phyloP scores from a whole-genome alignment of 2,888 invertebrate genomes.

The Scaptomyza caliginosa region DNA sequence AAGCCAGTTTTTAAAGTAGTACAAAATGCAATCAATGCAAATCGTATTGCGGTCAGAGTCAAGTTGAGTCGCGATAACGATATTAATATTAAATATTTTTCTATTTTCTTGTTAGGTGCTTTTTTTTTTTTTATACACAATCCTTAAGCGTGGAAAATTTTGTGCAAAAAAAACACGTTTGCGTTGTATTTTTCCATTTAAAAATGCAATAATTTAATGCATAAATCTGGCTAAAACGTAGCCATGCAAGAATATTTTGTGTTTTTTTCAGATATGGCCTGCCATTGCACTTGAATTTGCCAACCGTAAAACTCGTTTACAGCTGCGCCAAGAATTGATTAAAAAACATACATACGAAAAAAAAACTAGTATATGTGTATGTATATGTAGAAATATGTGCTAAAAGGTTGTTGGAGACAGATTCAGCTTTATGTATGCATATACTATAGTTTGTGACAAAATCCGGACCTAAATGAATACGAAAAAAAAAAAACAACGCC shows the following conservation, averaged over 20 bases:
- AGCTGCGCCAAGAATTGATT: constrained; percentile 1
- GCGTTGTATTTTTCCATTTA: constrained; percentile 63
- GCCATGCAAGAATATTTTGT: constrained; percentile 53
- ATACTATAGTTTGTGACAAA: neutral
- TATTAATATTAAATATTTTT: constrained; percentile 10
- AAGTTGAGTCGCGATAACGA: constrained; percentile 55
- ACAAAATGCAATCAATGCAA: constrained; percentile 34
- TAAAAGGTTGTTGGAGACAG: neutral
- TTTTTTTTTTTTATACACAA: constrained; percentile 1
- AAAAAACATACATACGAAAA: neutral
- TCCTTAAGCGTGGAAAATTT: constrained; percentile 68
- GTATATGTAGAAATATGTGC: neutral
- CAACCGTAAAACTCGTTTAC: constrained; percentile 14
- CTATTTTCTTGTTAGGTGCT: no score
- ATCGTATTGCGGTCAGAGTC: constrained; percentile 60
- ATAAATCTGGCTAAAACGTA: constrained; percentile 22
- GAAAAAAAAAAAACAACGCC: neutral
- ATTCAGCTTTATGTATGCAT: neutral
- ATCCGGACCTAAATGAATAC: constrained; percentile 1
- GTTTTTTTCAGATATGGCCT: constrained; percentile 16
- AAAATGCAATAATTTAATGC: constrained; percentile 19
- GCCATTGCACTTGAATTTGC: constrained; percentile 67
- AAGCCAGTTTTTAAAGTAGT: neutral
- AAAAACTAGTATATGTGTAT: no score
- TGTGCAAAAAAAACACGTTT: constrained; percentile 57